Percentiles rank a stretch among this genome's conserved stretches.
These are phyloP conservation scores for Dendronephthya gigantea DNA, from an alignment of 64 coral and sea anemone species.

Conservation along the genomic window DNA sequence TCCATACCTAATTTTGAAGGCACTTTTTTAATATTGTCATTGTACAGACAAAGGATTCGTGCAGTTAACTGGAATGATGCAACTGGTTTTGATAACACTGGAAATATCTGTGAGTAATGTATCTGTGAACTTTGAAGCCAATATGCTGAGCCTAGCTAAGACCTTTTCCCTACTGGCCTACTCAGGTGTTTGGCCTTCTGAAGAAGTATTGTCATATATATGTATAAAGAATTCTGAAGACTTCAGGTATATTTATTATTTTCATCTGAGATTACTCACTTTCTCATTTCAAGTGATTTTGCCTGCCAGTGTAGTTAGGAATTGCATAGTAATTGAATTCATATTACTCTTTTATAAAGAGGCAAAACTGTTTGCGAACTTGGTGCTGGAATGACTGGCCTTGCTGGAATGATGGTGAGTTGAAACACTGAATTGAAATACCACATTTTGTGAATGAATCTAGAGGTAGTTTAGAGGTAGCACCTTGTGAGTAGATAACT, in stretches of 20 bases:
- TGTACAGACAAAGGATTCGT: background rate
- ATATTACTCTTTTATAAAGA: constrained; percentile 4
- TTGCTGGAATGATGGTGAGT: constrained; percentile 77
- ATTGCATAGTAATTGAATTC: background rate
- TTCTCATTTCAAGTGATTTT: too few species aligned
- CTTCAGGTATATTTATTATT: constrained; percentile 32
- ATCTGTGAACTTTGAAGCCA: background rate
- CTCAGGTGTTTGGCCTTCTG: constrained; percentile 90
- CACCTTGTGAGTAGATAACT: too few species aligned
- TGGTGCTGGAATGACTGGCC: constrained; percentile 79
- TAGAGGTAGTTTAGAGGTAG: too few species aligned
- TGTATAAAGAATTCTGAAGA: constrained; percentile 42
- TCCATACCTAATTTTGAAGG: too few species aligned
- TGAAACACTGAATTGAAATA: too few species aligned
- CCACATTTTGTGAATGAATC: too few species aligned
- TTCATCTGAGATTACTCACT: background rate
- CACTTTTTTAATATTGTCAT: background rate
- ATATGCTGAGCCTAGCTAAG: too few species aligned
- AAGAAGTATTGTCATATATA: constrained; percentile 76
- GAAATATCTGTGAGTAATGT: constrained; percentile 77
- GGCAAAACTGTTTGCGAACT: constrained; percentile 82
- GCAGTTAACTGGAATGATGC: constrained; percentile 51
- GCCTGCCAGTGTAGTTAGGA: too few species aligned
- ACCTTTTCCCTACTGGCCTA: constrained; percentile 7
- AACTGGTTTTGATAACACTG: constrained; percentile 91